phyloP scores from a whole-genome alignment of 2,888 invertebrate genomes.

The Tachina grossa region DNA sequence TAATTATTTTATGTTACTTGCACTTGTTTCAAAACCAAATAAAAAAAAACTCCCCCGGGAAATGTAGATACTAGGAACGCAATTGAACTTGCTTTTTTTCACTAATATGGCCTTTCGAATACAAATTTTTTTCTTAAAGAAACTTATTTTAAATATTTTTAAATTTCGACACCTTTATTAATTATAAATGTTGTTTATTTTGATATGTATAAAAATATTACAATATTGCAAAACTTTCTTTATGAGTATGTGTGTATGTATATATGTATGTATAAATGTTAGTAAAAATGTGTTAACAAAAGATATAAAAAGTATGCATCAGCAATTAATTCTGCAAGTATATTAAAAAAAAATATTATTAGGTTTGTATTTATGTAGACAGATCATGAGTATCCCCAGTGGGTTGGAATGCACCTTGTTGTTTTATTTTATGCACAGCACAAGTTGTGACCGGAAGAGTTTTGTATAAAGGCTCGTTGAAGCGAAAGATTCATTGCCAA shows the following conservation, averaged over 20 bases:
- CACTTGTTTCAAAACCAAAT: too few species aligned
- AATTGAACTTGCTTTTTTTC: too few species aligned
- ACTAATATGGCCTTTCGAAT: not conserved
- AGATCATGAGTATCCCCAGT: conserved; percentile 90
- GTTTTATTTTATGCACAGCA: conserved; percentile 89
- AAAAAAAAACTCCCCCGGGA: too few species aligned
- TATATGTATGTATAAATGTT: conserved; percentile 47
- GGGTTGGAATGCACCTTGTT: conserved; percentile 91
- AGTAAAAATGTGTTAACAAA: conserved; percentile 62
- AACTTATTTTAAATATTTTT: not conserved
- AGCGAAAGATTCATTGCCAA: conserved; percentile 86
- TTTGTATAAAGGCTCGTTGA: conserved; percentile 88
- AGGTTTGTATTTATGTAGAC: too few species aligned
- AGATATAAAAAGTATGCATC: conserved; percentile 41
- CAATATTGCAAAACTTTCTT: conserved; percentile 6
- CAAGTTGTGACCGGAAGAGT: conserved; percentile 89
- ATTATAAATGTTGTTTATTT: conserved; percentile 38
- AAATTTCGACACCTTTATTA: conserved; percentile 37
- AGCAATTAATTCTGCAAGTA: conserved; percentile 23
- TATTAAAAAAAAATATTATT: conserved; percentile 22
- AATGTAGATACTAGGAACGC: too few species aligned
- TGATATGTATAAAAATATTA: conserved; percentile 62
- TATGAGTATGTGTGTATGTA: conserved; percentile 8
- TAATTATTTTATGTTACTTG: too few species aligned
- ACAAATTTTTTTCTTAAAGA: not conserved